phyloP scores from a whole-genome alignment of 2,888 invertebrate species.

The Drosophila pseudotalamancana region DNA sequence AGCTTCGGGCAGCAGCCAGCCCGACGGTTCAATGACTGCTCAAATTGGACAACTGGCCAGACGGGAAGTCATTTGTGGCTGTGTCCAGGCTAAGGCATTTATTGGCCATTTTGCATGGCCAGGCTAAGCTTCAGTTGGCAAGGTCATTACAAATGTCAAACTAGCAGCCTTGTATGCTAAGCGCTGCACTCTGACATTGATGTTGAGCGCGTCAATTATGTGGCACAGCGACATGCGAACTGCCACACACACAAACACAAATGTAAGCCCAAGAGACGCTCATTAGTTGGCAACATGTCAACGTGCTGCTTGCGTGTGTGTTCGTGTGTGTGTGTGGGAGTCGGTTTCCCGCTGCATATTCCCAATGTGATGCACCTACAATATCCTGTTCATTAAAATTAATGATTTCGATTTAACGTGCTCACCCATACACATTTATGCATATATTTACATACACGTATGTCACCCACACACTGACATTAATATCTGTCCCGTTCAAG shows the following conservation, averaged over 20 bases:
- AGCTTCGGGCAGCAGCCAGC: conserved; percentile 6
- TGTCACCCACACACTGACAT: background rate
- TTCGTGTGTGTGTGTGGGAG: conserved; percentile 17
- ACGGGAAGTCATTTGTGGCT: conserved; percentile 6
- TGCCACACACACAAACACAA: background rate
- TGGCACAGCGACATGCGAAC: conserved; percentile 46
- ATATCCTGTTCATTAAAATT: conserved; percentile 75
- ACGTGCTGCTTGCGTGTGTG: conserved; percentile 9
- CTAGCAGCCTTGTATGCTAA: conserved; percentile 8
- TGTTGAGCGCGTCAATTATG: conserved; percentile 61
- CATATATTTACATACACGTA: background rate
- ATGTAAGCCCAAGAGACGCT: conserved; percentile 61
- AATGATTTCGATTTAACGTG: conserved; percentile 60
- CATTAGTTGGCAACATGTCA: conserved; percentile 59
- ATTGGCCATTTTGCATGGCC: conserved; percentile 21
- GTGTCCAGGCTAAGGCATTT: conserved; percentile 3
- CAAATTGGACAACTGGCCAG: conserved; percentile 26
- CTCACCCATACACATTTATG: conserved; percentile 3
- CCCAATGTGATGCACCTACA: conserved; percentile 54
- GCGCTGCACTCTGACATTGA: conserved; percentile 54
- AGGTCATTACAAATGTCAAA: conserved; percentile 59
- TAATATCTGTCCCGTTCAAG: conserved; percentile 29
- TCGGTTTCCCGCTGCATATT: conserved; percentile 28
- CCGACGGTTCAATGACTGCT: conserved; percentile 59
- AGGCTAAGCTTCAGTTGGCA: conserved; percentile 20